A percentile compares a stretch with the other conserved stretches of the same genome.
These are phyloP conservation scores for Macrotis lagotis DNA, from an alignment of 2,113 vertebrate genomes.

Conservation along the genomic window DNA sequence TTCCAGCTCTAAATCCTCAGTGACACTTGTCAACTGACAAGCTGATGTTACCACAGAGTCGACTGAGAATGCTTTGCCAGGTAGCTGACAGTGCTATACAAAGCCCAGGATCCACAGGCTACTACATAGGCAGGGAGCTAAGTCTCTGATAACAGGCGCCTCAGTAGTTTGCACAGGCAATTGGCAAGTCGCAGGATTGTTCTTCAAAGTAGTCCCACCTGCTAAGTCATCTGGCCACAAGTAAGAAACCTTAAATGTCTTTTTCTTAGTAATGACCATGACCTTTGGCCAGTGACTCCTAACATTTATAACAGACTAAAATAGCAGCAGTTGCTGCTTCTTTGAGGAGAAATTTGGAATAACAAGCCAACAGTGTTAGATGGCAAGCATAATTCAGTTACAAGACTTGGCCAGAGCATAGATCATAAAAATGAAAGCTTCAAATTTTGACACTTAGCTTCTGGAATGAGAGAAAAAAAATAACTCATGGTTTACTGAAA, in stretches of 20 bases:
- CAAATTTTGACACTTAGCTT: background rate
- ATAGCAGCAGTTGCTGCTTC: background rate
- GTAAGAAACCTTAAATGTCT: background rate
- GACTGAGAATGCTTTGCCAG: background rate
- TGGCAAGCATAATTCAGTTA: background rate
- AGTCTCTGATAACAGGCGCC: background rate
- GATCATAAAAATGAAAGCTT: background rate
- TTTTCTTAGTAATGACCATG: background rate
- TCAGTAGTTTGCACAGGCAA: background rate
- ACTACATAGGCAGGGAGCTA: background rate
- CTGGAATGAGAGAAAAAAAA: background rate
- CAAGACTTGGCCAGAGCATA: background rate
- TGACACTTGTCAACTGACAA: background rate
- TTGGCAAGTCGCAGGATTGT: background rate
- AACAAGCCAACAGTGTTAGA: background rate
- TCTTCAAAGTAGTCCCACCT: background rate
- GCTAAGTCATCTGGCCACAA: background rate
- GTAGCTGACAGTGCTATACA: background rate
- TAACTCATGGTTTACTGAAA: background rate
- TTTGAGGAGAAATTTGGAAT: constrained; percentile 17
- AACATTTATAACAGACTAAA: background rate
- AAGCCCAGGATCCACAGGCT: background rate
- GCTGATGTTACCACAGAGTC: background rate
- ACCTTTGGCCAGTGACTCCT: background rate
- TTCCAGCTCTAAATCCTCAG: constrained; percentile 3